Evolutionary conservation across 2,797 vertebrate genomes (phyloP).

Genomic region (Lophius americanus): DNA sequence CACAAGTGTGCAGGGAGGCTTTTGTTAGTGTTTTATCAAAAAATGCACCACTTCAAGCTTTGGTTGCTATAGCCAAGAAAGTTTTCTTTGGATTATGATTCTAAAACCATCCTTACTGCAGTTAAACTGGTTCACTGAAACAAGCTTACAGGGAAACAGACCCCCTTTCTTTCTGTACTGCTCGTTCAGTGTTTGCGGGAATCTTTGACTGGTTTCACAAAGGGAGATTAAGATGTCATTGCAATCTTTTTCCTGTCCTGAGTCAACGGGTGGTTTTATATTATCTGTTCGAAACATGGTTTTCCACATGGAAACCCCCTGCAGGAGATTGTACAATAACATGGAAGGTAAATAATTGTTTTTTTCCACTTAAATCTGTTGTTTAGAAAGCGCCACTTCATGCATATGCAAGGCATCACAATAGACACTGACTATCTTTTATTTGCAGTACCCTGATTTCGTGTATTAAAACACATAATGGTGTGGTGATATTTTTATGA

Average conservation of each 20-base stretch:
- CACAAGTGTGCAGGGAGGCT: constrained; percentile 1
- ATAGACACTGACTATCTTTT: too few species aligned
- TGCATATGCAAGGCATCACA: too few species aligned
- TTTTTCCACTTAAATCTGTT: background rate
- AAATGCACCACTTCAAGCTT: background rate
- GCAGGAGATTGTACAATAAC: constrained; percentile 7
- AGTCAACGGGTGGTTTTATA: constrained; percentile 49
- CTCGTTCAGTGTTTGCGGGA: constrained; percentile 1
- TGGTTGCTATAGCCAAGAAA: background rate
- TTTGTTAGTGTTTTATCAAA: constrained; percentile 15
- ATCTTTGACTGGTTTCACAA: constrained; percentile 9
- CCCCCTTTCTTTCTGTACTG: background rate
- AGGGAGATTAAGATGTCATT: constrained; percentile 32
- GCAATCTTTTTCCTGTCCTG: constrained; percentile 17
- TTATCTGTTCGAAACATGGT: constrained; percentile 40
- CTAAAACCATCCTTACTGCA: background rate
- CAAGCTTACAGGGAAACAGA: background rate
- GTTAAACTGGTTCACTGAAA: background rate
- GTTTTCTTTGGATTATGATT: background rate
- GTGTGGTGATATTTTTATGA: too few species aligned
- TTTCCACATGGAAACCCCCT: constrained; percentile 49
- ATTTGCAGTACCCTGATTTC: too few species aligned
- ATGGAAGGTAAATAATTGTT: too few species aligned
- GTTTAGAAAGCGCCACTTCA: too few species aligned
- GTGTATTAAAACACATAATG: too few species aligned